Evolutionary conservation across 37 sponge, comb jelly and placozoan genomes (phyloP).

Genomic region (Beroe forskalii): DNA sequence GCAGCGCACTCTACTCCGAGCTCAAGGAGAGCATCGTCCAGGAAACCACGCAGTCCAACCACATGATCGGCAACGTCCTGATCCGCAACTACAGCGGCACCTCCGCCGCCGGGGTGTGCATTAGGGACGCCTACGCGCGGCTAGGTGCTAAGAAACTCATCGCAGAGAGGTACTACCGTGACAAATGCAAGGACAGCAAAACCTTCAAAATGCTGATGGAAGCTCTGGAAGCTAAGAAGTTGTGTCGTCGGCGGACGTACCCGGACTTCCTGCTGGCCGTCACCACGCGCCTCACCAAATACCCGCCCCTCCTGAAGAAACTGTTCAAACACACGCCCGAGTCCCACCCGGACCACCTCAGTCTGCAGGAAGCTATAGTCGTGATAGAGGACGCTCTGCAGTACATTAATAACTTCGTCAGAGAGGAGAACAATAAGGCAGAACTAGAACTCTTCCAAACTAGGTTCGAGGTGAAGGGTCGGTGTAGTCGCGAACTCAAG

Average conservation of each 20-base stretch:
- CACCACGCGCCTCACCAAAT: constrained; percentile 12
- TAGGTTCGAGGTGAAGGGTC: constrained; percentile 53
- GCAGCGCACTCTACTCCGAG: not conserved
- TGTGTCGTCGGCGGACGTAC: constrained; percentile 1
- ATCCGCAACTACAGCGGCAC: not conserved
- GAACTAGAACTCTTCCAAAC: not conserved
- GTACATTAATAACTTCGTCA: constrained; percentile 14
- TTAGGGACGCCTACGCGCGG: constrained; percentile 9
- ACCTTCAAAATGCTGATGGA: constrained; percentile 13
- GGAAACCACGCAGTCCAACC: constrained; percentile 22
- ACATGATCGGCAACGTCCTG: constrained; percentile 14
- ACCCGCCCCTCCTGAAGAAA: constrained; percentile 40
- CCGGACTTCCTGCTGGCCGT: constrained; percentile 26
- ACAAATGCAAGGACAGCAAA: constrained; percentile 40
- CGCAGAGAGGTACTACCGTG: constrained; percentile 17
- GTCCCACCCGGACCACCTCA: not conserved
- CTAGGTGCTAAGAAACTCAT: constrained; percentile 25
- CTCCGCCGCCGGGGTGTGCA: not conserved
- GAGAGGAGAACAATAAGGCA: not conserved
- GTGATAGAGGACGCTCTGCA: constrained; percentile 30
- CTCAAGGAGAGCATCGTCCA: constrained; percentile 32
- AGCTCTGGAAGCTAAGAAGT: not conserved
- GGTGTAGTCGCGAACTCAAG: constrained; percentile 26
- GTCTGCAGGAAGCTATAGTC: not conserved
- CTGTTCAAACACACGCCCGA: constrained; percentile 51